Base-by-base conservation (phyloP, 2,888 invertebrate species). In the Nomada lathburiana region DNA sequence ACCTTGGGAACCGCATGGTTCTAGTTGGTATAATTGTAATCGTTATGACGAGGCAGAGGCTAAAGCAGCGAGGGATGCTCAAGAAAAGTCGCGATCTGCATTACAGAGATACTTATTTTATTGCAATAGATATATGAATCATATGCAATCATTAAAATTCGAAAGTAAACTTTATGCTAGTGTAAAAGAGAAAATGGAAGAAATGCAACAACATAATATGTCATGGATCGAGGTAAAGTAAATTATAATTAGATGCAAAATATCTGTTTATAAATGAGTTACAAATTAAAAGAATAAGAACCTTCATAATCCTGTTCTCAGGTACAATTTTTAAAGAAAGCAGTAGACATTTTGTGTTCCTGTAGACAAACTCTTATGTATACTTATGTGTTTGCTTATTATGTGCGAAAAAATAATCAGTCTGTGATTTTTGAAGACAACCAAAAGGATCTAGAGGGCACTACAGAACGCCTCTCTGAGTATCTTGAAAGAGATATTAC, bases 191-290 rank as follows among this genome's bases (percentile, higher is more conserved):
- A 99, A 99, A 95, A 99, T 99, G 99, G 99, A 99, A 94, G 99
- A 99, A 94, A 99, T 99, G 99, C 99, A 99, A 94, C 98, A 98
- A 93, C 98, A 98, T 94, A 98, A 98, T 94, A 99, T 99, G 99
- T 98, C 98, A 88, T 99, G 99, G 99, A 99, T 99, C 92, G 99
- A 99, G 96, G 97, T 97, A 89, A 20, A 70, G 55, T 60, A 2
- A 20, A 70, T 76, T 57, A 1, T 2, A 64, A 55, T 59, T 16
- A 50, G 23, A 52, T 36, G 7, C n/a, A 44, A 55, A 55, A 1
- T 11, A 20, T 11, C 1, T 20, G 18, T n/a, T 29, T 52, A 29
- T 36, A 36, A 36, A 36, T 36, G 36, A 7, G 7, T 2, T 1
- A 55, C 9, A 18, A 11, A 3, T 4, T 11, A 9, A 36, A 23